These are phyloP conservation scores for Scaptomyza montana DNA, from an alignment of 1,140 invertebrate species.

Conservation along the genomic window DNA sequence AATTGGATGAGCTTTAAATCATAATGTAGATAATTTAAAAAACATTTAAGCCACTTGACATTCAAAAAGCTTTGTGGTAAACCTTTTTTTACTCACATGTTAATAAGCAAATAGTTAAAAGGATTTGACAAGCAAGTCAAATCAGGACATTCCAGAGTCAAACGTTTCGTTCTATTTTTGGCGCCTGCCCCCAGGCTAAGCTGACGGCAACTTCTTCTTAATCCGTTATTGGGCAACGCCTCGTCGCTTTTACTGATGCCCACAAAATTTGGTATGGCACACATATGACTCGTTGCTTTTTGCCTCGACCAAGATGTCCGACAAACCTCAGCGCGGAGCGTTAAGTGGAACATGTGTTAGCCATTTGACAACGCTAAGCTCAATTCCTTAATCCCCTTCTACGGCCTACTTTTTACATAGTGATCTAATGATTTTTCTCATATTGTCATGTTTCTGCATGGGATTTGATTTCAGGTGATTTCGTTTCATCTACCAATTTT, in stretches of 20 bases:
- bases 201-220: slow-evolving; percentile 18
- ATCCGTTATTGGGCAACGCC: slow-evolving; percentile 11
- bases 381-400: background rate
- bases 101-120: background rate
- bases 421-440: no score
- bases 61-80: background rate
- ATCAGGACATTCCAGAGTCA: background rate
- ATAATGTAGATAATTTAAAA: background rate
- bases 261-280: background rate
- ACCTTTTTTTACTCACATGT: no score
- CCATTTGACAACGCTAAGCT: slow-evolving; percentile 1
- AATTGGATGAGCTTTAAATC: no score
- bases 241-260: no score
- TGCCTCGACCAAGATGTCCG: slow-evolving; percentile 3
- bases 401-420: background rate
- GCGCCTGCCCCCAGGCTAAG: slow-evolving; percentile 5
- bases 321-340: slow-evolving; percentile 1
- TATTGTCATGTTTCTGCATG: no score
- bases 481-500: slow-evolving; percentile 24
- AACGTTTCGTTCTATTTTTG: background rate
- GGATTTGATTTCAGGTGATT: slow-evolving; percentile 24
- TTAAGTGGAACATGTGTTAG: background rate
- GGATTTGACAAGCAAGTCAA: slow-evolving; percentile 24
- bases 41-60: slow-evolving; percentile 19
- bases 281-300: background rate